Conservation (phyloP, 2,888 invertebrate genomes). For the Baronia brevicornis region DNA sequence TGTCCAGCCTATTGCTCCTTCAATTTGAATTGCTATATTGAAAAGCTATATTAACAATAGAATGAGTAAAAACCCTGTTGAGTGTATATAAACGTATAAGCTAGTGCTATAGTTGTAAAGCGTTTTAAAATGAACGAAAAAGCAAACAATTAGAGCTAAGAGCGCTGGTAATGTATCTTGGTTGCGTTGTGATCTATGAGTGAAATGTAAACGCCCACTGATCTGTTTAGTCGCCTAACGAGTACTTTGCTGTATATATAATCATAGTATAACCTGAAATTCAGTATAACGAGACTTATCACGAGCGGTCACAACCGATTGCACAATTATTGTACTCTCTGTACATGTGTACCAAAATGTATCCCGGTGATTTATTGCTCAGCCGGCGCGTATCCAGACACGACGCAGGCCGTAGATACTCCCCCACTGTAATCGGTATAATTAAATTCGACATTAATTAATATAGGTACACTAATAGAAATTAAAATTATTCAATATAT, state of each 20-base stretch:
- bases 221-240: slow-evolving; percentile 6
- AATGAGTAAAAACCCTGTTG: too few species aligned
- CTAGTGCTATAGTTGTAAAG: too few species aligned
- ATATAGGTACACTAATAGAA: slow-evolving; percentile 13
- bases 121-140: too few species aligned
- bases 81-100: too few species aligned
- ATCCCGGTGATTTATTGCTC: slow-evolving; percentile 8
- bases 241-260: slow-evolving; percentile 17
- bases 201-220: too few species aligned
- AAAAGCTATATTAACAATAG: too few species aligned
- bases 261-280: slow-evolving; percentile 24
- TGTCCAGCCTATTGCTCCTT: too few species aligned
- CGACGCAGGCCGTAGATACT: slow-evolving; percentile 24
- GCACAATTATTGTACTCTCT: slow-evolving; percentile 37
- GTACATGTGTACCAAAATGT: slow-evolving; percentile 8
- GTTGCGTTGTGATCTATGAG: too few species aligned
- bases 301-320: slow-evolving; percentile 52
- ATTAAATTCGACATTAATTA: slow-evolving; percentile 51
- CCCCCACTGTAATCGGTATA: slow-evolving; percentile 48
- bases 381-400: slow-evolving; percentile 8
- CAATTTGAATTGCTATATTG: too few species aligned
- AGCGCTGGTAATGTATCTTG: too few species aligned
- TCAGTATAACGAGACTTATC: slow-evolving; percentile 38
- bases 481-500: slow-evolving; percentile 10
- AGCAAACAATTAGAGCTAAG: too few species aligned